Percentiles rank a stretch among this genome's conserved stretches.
These are phyloP conservation scores for Marmota monax DNA, from an alignment of 2,113 vertebrate genomes.

Conservation along the genomic window DNA sequence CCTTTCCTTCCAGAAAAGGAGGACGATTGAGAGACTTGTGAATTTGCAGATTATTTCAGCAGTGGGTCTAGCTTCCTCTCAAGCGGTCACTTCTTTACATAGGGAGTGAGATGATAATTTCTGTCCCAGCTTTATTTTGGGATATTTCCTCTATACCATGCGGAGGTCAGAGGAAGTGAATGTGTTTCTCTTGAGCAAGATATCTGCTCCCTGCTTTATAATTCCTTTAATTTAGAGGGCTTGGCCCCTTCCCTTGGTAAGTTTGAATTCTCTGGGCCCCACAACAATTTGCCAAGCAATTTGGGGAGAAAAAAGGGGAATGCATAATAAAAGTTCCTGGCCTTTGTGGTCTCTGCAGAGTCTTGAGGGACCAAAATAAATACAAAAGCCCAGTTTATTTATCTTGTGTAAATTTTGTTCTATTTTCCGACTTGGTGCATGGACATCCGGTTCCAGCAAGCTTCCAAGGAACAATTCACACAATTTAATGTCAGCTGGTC, in stretches of 20 bases:
- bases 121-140: background rate
- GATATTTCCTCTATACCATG: background rate
- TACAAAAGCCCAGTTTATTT: background rate
- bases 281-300: background rate
- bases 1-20: background rate
- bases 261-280: background rate
- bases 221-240: background rate
- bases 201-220: background rate
- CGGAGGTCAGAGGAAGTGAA: background rate
- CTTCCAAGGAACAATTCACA: background rate
- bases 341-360: background rate
- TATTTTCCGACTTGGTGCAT: background rate
- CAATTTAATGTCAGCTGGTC: background rate
- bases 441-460: background rate
- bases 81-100: background rate
- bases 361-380: background rate
- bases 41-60: background rate
- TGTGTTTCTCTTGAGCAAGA: constrained; percentile 16
- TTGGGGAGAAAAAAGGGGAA: background rate
- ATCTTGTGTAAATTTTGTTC: background rate
- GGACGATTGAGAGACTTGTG: background rate
- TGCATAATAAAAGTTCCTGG: background rate
- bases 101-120: background rate
- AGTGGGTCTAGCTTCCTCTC: background rate
- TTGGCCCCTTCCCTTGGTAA: background rate